Base-by-base conservation (phyloP, 2,888 invertebrate genomes). In the Oligia strigilis region DNA sequence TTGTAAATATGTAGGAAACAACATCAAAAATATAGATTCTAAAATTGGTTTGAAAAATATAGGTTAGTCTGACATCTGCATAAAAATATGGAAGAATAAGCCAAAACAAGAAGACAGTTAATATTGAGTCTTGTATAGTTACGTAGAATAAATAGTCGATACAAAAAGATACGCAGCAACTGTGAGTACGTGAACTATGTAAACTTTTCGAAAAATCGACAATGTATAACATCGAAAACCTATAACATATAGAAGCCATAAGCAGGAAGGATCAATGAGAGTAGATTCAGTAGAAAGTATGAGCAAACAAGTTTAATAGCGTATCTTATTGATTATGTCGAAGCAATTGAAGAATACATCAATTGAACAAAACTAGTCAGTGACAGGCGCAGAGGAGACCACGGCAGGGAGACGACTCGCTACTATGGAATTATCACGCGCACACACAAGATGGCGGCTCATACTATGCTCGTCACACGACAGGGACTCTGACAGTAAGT, bases 201-300 rank as follows among this genome's bases (percentile, higher is more conserved):
- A 89, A 89, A 91, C 58, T 65, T 80, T 77, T 91, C 85, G 82
- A 91, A 92, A 91, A 89, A 72, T 82, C 87, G 85, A 89, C 78
- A 88, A 85, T 90, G 80, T 88, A 91, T 85, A 90, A 82, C 83
- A 88, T 85, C 87, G 80, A 90, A 89, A 90, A 90, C 82, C 83
- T 90, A 87, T 81, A 80, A 80, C 75, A 77, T 80, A 87, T 75
- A 89, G 91, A 88, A 90, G 89, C 90, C 71, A 80, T 80, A 90
- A 90, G 88, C 87, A 91, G 90, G 90, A 91, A 93, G 92, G 89
- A 89, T 77, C 82, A 80, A 82, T 85, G 87, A 92, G 89, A 92
- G 92, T 91, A 91, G 90, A 91, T 88, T 88, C 85, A 87, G 88
- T 92, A 89, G 78, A 91, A 90, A 89, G 81, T 91, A 89, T 91